These are phyloP conservation scores for Blomia tropicalis DNA, from an alignment of 2,888 invertebrate species.

Conservation along the genomic window DNA sequence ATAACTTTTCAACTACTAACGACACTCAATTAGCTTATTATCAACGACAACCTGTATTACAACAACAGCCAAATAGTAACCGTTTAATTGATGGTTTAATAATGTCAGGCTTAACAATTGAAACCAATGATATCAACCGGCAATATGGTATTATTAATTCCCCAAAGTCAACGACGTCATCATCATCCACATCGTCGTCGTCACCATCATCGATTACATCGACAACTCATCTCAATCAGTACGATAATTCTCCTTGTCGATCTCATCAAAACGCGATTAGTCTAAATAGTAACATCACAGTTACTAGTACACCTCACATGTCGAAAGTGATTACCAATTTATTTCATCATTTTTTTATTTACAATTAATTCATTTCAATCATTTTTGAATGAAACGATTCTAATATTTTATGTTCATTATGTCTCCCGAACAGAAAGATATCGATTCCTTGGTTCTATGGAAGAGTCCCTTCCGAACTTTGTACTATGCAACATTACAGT, in stretches of 20 bases:
- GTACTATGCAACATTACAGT: slow-evolving; percentile 60
- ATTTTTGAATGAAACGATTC: background rate
- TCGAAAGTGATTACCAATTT: background rate
- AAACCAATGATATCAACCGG: no score
- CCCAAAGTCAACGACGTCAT: no score
- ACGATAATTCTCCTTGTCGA: background rate
- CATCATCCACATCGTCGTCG: no score
- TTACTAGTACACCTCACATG: background rate
- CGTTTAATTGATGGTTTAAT: no score
- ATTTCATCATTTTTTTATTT: background rate
- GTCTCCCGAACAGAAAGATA: slow-evolving; percentile 34
- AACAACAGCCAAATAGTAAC: no score
- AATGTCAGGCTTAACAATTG: no score
- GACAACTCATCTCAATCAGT: no score
- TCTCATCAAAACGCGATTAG: background rate
- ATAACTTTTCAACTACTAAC: no score
- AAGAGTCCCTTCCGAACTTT: slow-evolving; percentile 58
- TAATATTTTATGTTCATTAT: background rate
- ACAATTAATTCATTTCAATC: background rate
- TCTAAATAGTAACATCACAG: background rate
- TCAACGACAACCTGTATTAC: no score
- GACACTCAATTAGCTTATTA: no score
- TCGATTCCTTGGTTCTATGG: slow-evolving; percentile 52
- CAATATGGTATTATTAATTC: no score
- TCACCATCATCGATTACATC: no score